A percentile compares a stretch with the other conserved stretches of the same genome.
phyloP scores from a whole-genome alignment of 2,888 invertebrate species.

The Vanessa cardui region DNA sequence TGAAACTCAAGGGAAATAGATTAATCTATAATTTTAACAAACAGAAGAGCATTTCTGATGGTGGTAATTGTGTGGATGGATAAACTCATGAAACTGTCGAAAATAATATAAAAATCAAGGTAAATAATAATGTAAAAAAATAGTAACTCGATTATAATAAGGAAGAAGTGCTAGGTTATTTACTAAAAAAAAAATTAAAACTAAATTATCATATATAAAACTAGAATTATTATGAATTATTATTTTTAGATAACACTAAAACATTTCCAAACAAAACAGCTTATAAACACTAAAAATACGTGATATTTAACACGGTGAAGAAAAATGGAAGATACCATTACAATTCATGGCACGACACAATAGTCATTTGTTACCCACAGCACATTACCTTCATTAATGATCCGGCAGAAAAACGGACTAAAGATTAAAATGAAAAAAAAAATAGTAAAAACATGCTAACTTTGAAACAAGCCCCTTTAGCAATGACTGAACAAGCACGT shows the following conservation, averaged over 20 bases:
- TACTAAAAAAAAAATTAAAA: too few relatives aligned
- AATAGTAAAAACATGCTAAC: neutral
- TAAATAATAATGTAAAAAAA: neutral
- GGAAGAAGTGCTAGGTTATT: neutral
- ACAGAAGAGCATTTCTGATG: neutral
- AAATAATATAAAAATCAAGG: neutral
- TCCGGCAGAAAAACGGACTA: constrained; percentile 6
- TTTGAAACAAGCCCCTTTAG: too few relatives aligned
- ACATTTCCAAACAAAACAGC: too few relatives aligned
- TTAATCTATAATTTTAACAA: neutral
- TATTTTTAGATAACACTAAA: too few relatives aligned
- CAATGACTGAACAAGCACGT: too few relatives aligned
- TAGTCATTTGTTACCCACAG: constrained; percentile 15
- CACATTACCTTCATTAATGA: constrained; percentile 13
- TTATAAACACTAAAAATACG: neutral
- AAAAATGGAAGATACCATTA: constrained; percentile 8
- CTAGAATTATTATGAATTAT: too few relatives aligned
- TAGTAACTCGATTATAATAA: neutral
- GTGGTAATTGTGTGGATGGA: neutral
- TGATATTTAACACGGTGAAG: neutral
- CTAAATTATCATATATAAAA: too few relatives aligned
- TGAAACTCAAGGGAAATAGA: too few relatives aligned
- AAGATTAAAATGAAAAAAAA: neutral
- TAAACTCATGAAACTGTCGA: neutral
- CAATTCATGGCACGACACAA: neutral